Base-by-base conservation (phyloP, 1,140 invertebrate species). In the Drosophila lacertosa region DNA sequence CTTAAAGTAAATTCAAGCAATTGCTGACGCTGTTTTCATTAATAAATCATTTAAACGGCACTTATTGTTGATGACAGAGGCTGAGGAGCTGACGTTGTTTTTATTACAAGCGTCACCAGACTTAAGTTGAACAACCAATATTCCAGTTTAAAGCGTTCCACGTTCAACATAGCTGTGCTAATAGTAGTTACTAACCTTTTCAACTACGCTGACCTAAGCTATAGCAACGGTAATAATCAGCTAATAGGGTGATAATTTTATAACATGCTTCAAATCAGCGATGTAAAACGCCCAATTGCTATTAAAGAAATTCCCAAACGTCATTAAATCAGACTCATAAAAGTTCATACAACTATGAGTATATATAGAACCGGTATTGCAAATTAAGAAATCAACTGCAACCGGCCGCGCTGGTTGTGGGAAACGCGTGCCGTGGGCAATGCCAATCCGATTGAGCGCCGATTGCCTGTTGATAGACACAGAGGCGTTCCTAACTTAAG, bases 401-500 rank as follows among this genome's bases (percentile, higher is more conserved):
- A 5, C 7, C 13, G 5, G 29, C 33, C 37, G 48, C 24, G 44
- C 33, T 63, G 44, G 15, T 16, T 26, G 16, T 66, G 51, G 51
- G 54, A 66, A 73, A 62, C 55, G 73, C 62, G 69, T 73, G 73
- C 69, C 42, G 13, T 42, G 70, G 73, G 73, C 58, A 73, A 60
- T 60, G 76, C 70, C 70, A 42, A 9, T n/a, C 10, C 7, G 40
- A 50, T 29, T 37, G 53, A 26, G 16, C 16, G n/a, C 22, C 13
- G 64, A 48, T 54, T 22, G 13, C 13, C 37, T 29, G n/a, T 4
- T n/a, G 20, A 24, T 5, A 2, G 13, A 11, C 2, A 0, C 37
- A 39, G 15, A 15, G 40, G 10, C 40, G 40, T 42, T 42, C 16
- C 9, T 18, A 24, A n/a, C 18, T n/a, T 18, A 22, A 5, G 4